A percentile compares a stretch with the other conserved stretches of the same genome.
These are phyloP conservation scores for Tokudaia muenninki DNA, from an alignment of 2,797 vertebrate species.

Conservation along the genomic window DNA sequence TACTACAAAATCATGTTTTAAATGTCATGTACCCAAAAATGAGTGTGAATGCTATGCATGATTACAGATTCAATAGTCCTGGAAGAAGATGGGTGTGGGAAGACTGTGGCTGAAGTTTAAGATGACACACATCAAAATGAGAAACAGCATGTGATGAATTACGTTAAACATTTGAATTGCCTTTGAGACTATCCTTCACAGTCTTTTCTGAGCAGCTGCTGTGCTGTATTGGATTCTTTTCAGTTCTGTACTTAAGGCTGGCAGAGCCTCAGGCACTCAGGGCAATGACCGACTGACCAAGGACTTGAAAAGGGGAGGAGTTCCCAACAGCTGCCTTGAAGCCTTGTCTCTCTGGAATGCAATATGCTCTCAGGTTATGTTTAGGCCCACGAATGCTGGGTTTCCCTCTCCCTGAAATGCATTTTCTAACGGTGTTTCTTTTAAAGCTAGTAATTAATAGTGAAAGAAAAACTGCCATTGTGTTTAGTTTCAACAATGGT, in stretches of 20 bases:
- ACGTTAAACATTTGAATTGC: constrained; percentile 22
- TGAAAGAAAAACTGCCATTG: constrained; percentile 79
- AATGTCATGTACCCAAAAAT: constrained; percentile 1
- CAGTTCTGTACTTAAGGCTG: constrained; percentile 82
- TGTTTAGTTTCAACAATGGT: constrained; percentile 67
- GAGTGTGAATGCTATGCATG: neutral
- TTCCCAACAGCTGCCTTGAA: constrained; percentile 64
- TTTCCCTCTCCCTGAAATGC: constrained; percentile 83
- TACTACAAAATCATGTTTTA: constrained; percentile 22
- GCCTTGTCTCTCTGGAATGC: neutral
- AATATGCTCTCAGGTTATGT: neutral
- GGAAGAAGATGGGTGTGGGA: constrained; percentile 23
- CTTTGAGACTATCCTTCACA: constrained; percentile 16
- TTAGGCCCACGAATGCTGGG: constrained; percentile 65
- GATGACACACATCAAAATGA: constrained; percentile 6
- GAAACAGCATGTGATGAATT: constrained; percentile 10
- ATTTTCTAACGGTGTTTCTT: constrained; percentile 81
- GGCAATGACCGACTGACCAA: constrained; percentile 81
- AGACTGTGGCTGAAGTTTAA: neutral
- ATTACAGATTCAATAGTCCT: neutral
- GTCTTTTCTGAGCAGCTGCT: constrained; percentile 68
- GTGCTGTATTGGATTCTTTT: constrained; percentile 78
- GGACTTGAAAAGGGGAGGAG: constrained; percentile 77
- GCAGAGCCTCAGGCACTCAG: constrained; percentile 79
- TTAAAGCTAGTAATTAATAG: constrained; percentile 83